Evolutionary conservation across 2,888 invertebrate species (phyloP).

Genomic region (Himalopsyche anomala): DNA sequence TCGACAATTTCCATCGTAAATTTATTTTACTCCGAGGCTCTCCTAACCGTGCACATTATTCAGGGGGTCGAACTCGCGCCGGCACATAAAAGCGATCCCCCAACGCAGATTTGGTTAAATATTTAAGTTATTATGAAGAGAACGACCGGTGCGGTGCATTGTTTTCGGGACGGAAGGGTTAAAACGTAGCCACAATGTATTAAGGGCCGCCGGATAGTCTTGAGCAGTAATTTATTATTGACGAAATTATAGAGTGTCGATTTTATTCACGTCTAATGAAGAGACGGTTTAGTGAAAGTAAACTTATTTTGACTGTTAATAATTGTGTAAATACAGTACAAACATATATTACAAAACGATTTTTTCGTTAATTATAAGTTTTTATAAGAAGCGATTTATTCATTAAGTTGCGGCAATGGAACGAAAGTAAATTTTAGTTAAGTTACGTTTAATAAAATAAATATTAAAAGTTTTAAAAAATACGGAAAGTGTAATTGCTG

Average conservation of each 20-base stretch:
- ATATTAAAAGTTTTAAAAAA: no score
- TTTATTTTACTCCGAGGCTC: slow-evolving; percentile 4
- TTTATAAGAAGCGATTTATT: no score
- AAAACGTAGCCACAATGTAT: background rate
- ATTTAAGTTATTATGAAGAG: slow-evolving; percentile 59
- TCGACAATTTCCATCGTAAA: background rate
- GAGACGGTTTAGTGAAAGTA: no score
- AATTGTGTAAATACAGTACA: no score
- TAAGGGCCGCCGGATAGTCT: background rate
- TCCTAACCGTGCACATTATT: slow-evolving; percentile 29
- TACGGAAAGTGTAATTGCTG: no score
- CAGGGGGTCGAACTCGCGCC: slow-evolving; percentile 46
- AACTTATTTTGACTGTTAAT: no score
- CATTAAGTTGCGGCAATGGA: no score
- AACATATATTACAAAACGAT: no score
- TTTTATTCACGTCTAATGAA: background rate
- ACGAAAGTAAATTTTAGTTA: no score
- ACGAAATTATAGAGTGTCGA: background rate
- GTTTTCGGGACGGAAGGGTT: background rate
- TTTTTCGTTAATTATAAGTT: no score
- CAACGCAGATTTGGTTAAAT: slow-evolving; percentile 60
- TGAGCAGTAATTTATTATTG: background rate
- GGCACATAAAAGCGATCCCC: slow-evolving; percentile 45
- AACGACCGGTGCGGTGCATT: slow-evolving; percentile 39
- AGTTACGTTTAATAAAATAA: no score